phyloP scores from a whole-genome alignment of 2,797 vertebrate species.

The Rhynchonycteris naso region DNA sequence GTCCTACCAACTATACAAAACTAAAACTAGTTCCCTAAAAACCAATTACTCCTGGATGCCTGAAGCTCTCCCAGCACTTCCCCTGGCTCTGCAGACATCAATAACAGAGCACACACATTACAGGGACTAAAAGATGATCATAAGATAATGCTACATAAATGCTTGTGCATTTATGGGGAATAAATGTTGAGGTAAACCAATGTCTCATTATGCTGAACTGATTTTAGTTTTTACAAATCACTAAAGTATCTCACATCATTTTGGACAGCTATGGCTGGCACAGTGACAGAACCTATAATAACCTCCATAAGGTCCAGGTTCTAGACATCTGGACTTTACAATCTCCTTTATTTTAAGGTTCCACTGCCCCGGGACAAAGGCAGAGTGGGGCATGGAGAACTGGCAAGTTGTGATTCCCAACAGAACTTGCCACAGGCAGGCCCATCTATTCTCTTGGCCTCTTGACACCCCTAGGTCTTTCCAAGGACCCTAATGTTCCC shows the following conservation, averaged over 20 bases:
- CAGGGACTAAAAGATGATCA: conserved; percentile 59
- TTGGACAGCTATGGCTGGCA: background rate
- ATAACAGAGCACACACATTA: background rate
- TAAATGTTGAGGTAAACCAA: conserved; percentile 71
- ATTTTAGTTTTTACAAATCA: conserved; percentile 60
- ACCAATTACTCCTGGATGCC: conserved; percentile 37
- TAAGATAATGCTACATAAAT: conserved; percentile 57
- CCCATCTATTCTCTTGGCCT: background rate
- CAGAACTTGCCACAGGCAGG: background rate
- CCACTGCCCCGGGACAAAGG: conserved; percentile 30
- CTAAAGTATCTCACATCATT: conserved; percentile 59
- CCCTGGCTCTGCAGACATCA: conserved; percentile 48
- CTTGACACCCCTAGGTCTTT: background rate
- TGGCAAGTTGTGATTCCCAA: conserved; percentile 41
- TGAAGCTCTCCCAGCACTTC: conserved; percentile 9
- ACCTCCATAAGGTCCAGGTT: conserved; percentile 27
- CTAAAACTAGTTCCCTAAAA: conserved; percentile 63
- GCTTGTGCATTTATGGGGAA: conserved; percentile 69
- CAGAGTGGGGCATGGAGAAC: background rate
- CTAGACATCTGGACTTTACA: conserved; percentile 31
- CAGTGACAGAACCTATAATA: conserved; percentile 31
- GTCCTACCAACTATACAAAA: conserved; percentile 51
- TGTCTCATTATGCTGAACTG: background rate
- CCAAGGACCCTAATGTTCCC: background rate
- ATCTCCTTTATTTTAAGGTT: background rate